Percentiles rank a stretch among this genome's conserved stretches.
Conservation (phyloP, 2,797 vertebrate genomes). For the Xyrichtys novacula region DNA sequence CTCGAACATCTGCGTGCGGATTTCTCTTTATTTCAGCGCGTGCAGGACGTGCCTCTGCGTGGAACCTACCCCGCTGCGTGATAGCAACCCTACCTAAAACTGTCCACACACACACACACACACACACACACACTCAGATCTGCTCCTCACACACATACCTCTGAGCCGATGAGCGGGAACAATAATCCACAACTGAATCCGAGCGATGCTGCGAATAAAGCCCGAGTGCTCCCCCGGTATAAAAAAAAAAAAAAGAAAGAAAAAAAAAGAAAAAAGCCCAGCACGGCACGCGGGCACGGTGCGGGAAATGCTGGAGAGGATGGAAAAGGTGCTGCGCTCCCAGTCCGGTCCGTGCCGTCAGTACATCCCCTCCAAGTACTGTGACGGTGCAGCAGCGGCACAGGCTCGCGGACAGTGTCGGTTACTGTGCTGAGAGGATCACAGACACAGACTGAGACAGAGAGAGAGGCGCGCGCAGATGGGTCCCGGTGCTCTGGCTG, state of each 20-base stretch:
- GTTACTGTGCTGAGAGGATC: constrained; percentile 32
- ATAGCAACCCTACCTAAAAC: constrained; percentile 1
- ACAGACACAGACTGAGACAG: constrained; percentile 37
- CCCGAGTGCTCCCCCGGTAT: not conserved
- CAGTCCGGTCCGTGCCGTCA: constrained; percentile 71
- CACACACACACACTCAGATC: constrained; percentile 19
- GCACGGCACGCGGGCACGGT: too few relatives aligned
- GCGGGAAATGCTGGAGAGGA: constrained; percentile 36
- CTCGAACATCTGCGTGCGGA: constrained; percentile 51
- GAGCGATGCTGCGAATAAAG: constrained; percentile 50
- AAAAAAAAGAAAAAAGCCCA: constrained; percentile 27
- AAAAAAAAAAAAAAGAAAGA: too few relatives aligned
- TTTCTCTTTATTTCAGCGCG: constrained; percentile 8
- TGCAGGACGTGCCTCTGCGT: constrained; percentile 8
- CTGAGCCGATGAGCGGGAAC: constrained; percentile 51
- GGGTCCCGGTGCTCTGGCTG: constrained; percentile 92
- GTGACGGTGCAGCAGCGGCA: constrained; percentile 66
- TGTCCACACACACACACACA: constrained; percentile 26
- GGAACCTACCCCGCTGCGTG: not conserved
- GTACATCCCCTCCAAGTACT: constrained; percentile 81
- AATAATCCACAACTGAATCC: constrained; percentile 82
- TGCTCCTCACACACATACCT: constrained; percentile 44
- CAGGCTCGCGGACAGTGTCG: constrained; percentile 46
- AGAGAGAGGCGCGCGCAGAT: constrained; percentile 86
- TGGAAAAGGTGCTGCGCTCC: constrained; percentile 52